Percentiles rank a stretch among this genome's conserved stretches.
Conservation (phyloP, 2,888 invertebrate genomes). For the Orthosia cruda region DNA sequence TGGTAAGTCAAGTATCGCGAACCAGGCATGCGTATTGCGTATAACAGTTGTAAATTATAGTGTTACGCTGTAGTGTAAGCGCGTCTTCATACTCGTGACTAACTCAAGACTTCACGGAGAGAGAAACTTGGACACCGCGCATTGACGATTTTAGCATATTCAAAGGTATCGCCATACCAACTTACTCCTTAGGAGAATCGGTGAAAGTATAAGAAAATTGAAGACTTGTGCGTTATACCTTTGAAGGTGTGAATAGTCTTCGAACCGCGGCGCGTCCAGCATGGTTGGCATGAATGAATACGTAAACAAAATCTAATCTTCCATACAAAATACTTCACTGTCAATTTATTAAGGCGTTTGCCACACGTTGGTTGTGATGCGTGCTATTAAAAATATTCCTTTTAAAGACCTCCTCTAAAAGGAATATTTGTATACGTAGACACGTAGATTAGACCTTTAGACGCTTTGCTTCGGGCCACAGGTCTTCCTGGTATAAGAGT, state of each 20-base stretch:
- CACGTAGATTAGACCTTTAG: slow-evolving; percentile 90
- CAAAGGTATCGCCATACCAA: slow-evolving; percentile 8
- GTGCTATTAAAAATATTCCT: slow-evolving; percentile 84
- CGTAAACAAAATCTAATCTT: slow-evolving; percentile 84
- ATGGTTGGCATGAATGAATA: slow-evolving; percentile 88
- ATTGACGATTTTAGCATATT: slow-evolving; percentile 33
- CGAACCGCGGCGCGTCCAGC: slow-evolving; percentile 65
- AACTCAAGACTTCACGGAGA: slow-evolving; percentile 71
- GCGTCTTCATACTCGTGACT: slow-evolving; percentile 74
- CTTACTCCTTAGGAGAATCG: slow-evolving; percentile 2
- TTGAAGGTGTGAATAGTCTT: slow-evolving; percentile 30
- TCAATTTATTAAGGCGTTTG: slow-evolving; percentile 88
- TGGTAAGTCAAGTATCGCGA: slow-evolving; percentile 76
- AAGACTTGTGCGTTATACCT: slow-evolving; percentile 3
- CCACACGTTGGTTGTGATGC: slow-evolving; percentile 91
- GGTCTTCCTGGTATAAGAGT: slow-evolving; percentile 84
- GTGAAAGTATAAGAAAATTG: neutral
- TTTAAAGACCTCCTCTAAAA: slow-evolving; percentile 75
- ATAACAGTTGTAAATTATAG: slow-evolving; percentile 72
- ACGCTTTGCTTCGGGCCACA: slow-evolving; percentile 89
- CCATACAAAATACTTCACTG: slow-evolving; percentile 86
- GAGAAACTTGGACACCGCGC: slow-evolving; percentile 54
- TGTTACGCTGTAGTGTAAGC: slow-evolving; percentile 67
- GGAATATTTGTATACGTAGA: slow-evolving; percentile 84
- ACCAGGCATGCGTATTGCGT: slow-evolving; percentile 79